Evolutionary conservation across 2,888 invertebrate genomes (phyloP), one percentile per base, ranked within the genome.

Genomic region (Smittia aterrima): DNA sequence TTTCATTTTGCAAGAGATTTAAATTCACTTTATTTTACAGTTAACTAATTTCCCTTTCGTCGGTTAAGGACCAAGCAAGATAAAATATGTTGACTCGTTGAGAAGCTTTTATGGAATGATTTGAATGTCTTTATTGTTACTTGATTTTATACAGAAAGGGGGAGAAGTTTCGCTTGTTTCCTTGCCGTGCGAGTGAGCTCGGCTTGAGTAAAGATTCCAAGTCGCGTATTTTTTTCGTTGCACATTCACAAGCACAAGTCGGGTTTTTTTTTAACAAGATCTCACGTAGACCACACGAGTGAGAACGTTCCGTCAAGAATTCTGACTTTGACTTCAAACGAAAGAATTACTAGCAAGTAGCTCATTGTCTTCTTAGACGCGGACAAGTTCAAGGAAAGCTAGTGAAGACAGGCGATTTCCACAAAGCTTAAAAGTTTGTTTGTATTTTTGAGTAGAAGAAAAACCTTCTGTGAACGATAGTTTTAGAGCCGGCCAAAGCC

Each of bases 41-140:
- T 47, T 47, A 47, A 47, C 16, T 47, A 47, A 13, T 16, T 47
- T 32, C 32, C 32, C 32, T 47, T 47, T 47, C 47, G 11, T 47
- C 47, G 11, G 58, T 58, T 58, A 70, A 70, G 70, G 70, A 70
- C 18, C 70, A 41, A 18, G 70, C 13, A 25, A 24, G 16, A 20
- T 11, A 18, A 58, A 22, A 20, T 58, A 58, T 68, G 54, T 70
- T 53, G 27, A 18, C 70, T 27, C 70, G 70, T 54, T 54, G 70
- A 68, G 40, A 70, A 53, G 70, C 70, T 70, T 54, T 40, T 53
- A 70, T 70, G 25, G 70, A 70, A 70, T 70, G 70, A 70, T 70
- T 70, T 70, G 22, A 70, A 70, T 70, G 41, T 54, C 70, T 70
- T 70, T 70, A 70, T 70, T 70, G 70, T 70, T 16, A 27, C 53